Base-by-base conservation (phyloP, 2,113 vertebrate species). In the Tylochromis polylepis region DNA sequence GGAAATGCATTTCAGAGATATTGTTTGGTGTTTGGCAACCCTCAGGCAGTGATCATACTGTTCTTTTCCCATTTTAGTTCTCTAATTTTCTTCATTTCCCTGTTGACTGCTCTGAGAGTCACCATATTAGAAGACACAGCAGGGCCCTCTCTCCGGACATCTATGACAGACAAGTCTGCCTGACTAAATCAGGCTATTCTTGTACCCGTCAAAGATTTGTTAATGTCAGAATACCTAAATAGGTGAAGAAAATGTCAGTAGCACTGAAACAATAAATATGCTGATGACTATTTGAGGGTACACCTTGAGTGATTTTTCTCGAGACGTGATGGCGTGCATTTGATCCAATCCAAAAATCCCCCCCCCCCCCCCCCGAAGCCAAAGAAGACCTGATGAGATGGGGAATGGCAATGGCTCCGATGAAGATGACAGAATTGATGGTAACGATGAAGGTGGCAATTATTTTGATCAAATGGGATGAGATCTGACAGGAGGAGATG, bases 381-480 rank as follows among this genome's bases (percentile, higher is more conserved):
- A 83, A 86, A 91, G 89, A 80, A 75, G 65, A 82, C 49, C 55
- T 87, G 93, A 93, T 92, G 93, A 94, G 94, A 93, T 82, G 82
- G 92, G 91, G 91, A 86, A 85, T 53, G 85, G 87, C 38, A 81
- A 57, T 53, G 90, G 82, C 87, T 75, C 91, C 79, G 31, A 81
- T 65, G 84, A 87, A 88, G 89, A 94, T 94, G 94, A 93, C 93
- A 92, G 93, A 92, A 93, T 89, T 88, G 92, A 94, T 92, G 95
- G 93, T 94, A 91, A 94, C 88, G 91, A 94, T 90, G 94, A 91
- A 93, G 92, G 90, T 88, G 93, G 93, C 94, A 93, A 94, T 95
- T 94, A 95, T 95, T 95, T 83, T 94, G 93, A 95, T 95, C 88
- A 93, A 93, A 95, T 92, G 88, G 91, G 93, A 94, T 94, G 91